phyloP scores from a whole-genome alignment of 2,113 vertebrate genomes.

The Mesocricetus auratus region DNA sequence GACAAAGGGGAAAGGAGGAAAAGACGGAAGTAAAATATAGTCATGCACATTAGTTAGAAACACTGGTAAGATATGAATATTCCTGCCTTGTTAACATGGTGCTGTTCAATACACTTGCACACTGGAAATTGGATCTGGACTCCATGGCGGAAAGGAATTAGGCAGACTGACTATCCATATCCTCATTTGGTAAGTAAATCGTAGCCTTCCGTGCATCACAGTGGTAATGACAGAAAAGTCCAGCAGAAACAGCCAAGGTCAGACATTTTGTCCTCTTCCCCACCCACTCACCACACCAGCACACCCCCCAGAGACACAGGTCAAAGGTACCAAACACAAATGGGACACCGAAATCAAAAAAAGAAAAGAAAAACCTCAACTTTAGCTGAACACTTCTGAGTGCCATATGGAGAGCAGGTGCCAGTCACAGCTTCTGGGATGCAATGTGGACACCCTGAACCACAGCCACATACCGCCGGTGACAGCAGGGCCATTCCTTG shows the following conservation, averaged over 20 bases:
- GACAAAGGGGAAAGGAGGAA: not conserved
- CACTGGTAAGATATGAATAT: not conserved
- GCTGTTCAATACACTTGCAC: not conserved
- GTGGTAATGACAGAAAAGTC: not conserved
- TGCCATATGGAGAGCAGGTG: not conserved
- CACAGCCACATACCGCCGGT: not conserved
- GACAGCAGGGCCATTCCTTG: not conserved
- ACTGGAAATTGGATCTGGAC: not conserved
- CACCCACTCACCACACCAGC: not conserved
- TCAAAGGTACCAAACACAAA: not conserved
- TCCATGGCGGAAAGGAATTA: not conserved
- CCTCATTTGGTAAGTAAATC: slow-evolving; percentile 12
- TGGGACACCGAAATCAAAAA: not conserved
- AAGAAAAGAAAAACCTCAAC: not conserved
- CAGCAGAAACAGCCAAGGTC: not conserved
- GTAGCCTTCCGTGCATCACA: not conserved
- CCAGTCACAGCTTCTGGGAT: not conserved
- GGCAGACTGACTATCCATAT: not conserved
- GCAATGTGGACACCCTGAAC: not conserved
- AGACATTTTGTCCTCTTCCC: not conserved
- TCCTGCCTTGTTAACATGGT: not conserved
- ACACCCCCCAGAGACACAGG: no score
- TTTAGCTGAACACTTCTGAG: not conserved
- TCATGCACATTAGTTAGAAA: not conserved
- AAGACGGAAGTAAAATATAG: not conserved